Conservation (phyloP, 1,140 invertebrate species). For the Batillaria attramentaria region DNA sequence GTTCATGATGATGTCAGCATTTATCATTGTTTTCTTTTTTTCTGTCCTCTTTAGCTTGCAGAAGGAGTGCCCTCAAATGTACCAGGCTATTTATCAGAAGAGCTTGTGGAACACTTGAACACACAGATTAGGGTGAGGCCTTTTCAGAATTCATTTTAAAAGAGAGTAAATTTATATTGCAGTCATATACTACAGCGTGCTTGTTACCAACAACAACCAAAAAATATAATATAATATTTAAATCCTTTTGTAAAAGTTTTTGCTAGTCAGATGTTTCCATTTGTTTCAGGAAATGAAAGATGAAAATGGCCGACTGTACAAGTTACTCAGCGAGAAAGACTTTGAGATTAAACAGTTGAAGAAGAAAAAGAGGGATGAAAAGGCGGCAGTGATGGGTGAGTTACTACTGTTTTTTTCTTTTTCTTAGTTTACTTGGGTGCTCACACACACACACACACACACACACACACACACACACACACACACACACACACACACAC, state of each 20-base stretch:
- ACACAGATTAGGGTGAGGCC: constrained; percentile 63
- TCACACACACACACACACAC: too few relatives aligned
- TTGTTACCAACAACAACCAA: not conserved
- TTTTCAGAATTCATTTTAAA: too few relatives aligned
- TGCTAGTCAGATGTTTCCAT: not conserved
- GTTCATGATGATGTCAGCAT: too few relatives aligned
- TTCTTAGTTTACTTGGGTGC: too few relatives aligned
- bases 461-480: constrained; percentile 22
- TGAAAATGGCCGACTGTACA: constrained; percentile 71
- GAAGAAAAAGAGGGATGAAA: constrained; percentile 67
- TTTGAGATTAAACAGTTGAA: constrained; percentile 70
- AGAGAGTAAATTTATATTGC: too few relatives aligned
- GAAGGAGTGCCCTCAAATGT: constrained; percentile 49
- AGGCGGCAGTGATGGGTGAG: constrained; percentile 52
- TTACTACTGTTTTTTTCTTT: not conserved
- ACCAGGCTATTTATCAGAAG: constrained; percentile 61
- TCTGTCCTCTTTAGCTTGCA: constrained; percentile 49
- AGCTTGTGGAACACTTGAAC: constrained; percentile 66
- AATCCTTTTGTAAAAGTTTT: not conserved
- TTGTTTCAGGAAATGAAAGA: constrained; percentile 68
- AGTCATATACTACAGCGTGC: too few relatives aligned
- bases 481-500: not conserved
- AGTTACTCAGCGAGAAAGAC: constrained; percentile 70
- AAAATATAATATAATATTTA: not conserved
- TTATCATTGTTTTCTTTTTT: too few relatives aligned